Evolutionary conservation across 2,113 vertebrate species (phyloP).

Genomic region (Hyla sarda): DNA sequence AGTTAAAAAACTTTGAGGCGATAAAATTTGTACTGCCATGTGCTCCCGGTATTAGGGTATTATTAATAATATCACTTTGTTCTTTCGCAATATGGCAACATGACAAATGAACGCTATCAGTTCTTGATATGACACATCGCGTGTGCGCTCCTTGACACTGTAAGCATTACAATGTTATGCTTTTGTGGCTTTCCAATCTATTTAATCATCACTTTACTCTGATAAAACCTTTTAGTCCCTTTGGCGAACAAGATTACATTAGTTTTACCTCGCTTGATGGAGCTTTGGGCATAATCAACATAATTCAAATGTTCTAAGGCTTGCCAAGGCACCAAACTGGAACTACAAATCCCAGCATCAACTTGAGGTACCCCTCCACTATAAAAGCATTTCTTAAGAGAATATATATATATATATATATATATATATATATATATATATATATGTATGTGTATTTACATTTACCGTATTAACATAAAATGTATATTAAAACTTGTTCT

Average conservation of each 20-base stretch:
- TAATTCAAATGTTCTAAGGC: slow-evolving; percentile 23
- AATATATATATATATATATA: no score
- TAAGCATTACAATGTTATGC: slow-evolving; percentile 57
- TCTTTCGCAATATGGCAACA: slow-evolving; percentile 68
- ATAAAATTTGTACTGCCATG: slow-evolving; percentile 69
- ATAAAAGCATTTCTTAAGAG: no score
- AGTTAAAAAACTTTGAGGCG: slow-evolving; percentile 68
- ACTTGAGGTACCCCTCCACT: no score
- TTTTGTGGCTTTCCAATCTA: slow-evolving; percentile 59
- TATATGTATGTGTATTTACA: no score
- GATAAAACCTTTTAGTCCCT: slow-evolving; percentile 52
- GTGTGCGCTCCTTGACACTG: slow-evolving; percentile 55
- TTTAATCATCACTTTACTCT: slow-evolving; percentile 40
- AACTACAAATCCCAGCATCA: slow-evolving; percentile 21
- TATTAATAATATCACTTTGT: slow-evolving; percentile 69
- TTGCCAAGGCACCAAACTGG: no score
- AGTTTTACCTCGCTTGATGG: slow-evolving; percentile 6
- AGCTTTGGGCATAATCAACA: slow-evolving; percentile 5
- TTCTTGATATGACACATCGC: slow-evolving; percentile 67
- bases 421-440: no score
- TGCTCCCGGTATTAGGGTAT: slow-evolving; percentile 62
- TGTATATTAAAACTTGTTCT: no score
- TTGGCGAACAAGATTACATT: slow-evolving; percentile 12
- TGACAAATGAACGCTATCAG: slow-evolving; percentile 70
- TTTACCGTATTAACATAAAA: no score